Conservation (phyloP, 2,888 invertebrate genomes). For the Drosophila nr. perissopoda region DNA sequence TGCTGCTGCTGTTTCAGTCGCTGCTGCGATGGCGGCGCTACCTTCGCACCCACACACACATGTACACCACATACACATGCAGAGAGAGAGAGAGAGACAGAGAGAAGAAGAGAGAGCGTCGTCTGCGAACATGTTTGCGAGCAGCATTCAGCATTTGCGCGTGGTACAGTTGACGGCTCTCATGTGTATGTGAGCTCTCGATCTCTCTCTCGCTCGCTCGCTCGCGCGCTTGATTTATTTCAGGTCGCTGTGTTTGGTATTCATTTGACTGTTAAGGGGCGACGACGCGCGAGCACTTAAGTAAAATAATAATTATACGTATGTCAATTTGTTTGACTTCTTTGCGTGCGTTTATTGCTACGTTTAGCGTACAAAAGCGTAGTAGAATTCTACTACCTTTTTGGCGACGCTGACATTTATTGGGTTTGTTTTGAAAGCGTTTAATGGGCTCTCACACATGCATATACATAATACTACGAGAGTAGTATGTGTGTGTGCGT, state of each 20-base stretch:
- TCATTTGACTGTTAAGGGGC: slow-evolving; percentile 82
- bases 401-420: slow-evolving; percentile 71
- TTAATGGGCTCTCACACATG: slow-evolving; percentile 50
- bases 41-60: slow-evolving; percentile 63
- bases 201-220: slow-evolving; percentile 23
- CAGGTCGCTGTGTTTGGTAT: slow-evolving; percentile 83
- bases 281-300: slow-evolving; percentile 83
- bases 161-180: slow-evolving; percentile 72
- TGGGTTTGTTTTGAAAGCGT: slow-evolving; percentile 81
- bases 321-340: slow-evolving; percentile 83
- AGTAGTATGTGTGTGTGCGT: slow-evolving; percentile 13
- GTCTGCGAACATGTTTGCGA: slow-evolving; percentile 48
- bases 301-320: slow-evolving; percentile 83
- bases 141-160: slow-evolving; percentile 32
- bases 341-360: slow-evolving; percentile 69
- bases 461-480: not conserved
- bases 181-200: slow-evolving; percentile 43
- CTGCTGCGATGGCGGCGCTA: slow-evolving; percentile 52
- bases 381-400: slow-evolving; percentile 63
- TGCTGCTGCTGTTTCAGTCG: slow-evolving; percentile 39
- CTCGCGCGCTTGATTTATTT: slow-evolving; percentile 79
- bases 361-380: slow-evolving; percentile 48
- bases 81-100: slow-evolving; percentile 11
- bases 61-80: not conserved
- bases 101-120: slow-evolving; percentile 23